A percentile compares a stretch with the other conserved stretches of the same genome.
phyloP scores from a whole-genome alignment of 2,113 vertebrate species.

The Mus pahari region DNA sequence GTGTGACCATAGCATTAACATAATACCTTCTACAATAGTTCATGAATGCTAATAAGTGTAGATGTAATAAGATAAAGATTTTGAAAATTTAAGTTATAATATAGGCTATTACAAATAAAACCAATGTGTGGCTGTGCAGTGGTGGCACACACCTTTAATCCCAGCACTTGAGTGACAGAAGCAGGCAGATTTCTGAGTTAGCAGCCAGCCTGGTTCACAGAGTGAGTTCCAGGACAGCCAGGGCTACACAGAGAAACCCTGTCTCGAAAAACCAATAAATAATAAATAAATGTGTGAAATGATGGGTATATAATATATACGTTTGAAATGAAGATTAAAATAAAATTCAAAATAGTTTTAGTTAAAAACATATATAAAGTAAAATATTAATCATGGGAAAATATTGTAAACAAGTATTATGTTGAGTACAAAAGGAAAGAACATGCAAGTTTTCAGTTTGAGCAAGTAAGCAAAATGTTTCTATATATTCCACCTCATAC shows the following conservation, averaged over 20 bases:
- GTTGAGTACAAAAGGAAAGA: conserved; percentile 3
- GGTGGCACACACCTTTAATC: too few species aligned
- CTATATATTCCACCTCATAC: not conserved
- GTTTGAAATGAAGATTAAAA: not conserved
- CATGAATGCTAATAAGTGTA: conserved; percentile 1
- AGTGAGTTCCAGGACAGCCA: too few species aligned
- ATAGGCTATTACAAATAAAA: not conserved
- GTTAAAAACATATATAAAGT: not conserved
- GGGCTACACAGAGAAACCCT: too few species aligned
- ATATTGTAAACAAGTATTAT: not conserved
- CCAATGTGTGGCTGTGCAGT: not conserved
- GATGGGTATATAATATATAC: not conserved
- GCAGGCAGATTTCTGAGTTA: too few species aligned
- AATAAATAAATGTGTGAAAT: not conserved
- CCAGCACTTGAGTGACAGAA: too few species aligned
- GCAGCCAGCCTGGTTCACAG: too few species aligned
- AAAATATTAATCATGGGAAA: not conserved
- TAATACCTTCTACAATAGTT: not conserved
- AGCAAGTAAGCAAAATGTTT: not conserved
- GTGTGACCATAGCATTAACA: not conserved
- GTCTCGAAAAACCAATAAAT: too few species aligned
- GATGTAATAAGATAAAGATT: not conserved
- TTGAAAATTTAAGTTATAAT: conserved; percentile 7
- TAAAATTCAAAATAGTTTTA: not conserved
- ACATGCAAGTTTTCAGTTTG: not conserved